A percentile compares a stretch with the other conserved stretches of the same genome.
Evolutionary conservation across 2,113 vertebrate genomes (phyloP).

Genomic region (Uropsilus gracilis): DNA sequence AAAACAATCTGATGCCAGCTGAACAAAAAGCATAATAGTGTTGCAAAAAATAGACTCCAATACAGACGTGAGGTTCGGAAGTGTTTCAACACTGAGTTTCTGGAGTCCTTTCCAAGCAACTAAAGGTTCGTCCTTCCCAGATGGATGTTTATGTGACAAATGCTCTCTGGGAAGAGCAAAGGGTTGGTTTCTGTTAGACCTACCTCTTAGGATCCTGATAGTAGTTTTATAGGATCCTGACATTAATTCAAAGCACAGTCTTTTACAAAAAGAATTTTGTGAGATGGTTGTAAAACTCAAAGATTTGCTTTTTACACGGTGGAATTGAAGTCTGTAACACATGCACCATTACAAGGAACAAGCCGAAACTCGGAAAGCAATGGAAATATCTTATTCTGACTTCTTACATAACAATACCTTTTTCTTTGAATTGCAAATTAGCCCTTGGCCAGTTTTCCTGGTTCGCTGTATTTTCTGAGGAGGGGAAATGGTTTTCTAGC

Average conservation of each 20-base stretch:
- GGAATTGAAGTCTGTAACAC: background rate
- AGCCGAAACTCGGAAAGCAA: background rate
- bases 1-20: background rate
- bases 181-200: background rate
- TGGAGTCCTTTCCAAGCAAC: slow-evolving; percentile 8
- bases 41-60: background rate
- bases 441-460: background rate
- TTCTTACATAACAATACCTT: slow-evolving; percentile 9
- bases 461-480: background rate
- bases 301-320: slow-evolving; percentile 21
- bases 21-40: background rate
- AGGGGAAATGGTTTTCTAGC: background rate
- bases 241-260: background rate
- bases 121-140: background rate
- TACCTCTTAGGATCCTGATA: background rate
- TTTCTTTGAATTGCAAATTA: slow-evolving; percentile 64
- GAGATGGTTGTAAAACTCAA: slow-evolving; percentile 38
- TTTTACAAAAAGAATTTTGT: slow-evolving; percentile 28
- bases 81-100: background rate
- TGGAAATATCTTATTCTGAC: background rate
- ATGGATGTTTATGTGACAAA: background rate
- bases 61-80: background rate
- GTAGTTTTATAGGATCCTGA: slow-evolving; percentile 54
- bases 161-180: background rate
- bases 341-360: background rate